A percentile compares a stretch with the other conserved stretches of the same genome.
These are phyloP conservation scores for Cryptocephalus moraei DNA, from an alignment of 2,888 invertebrate species.

Conservation along the genomic window DNA sequence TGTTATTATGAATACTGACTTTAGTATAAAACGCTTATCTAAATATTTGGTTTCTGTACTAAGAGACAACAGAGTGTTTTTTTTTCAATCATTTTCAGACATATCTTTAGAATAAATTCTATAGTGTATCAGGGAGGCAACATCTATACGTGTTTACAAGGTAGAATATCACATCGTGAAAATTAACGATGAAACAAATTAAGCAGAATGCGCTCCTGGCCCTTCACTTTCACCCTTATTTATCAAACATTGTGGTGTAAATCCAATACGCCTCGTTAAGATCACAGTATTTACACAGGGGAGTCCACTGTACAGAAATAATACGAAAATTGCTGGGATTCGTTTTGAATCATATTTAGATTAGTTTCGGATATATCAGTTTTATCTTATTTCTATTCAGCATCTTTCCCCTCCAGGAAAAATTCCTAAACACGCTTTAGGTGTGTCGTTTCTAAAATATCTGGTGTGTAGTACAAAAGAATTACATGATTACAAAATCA, in stretches of 20 bases:
- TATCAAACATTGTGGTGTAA: neutral
- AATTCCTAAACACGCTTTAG: no score
- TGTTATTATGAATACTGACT: constrained; percentile 21
- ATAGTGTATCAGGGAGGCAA: constrained; percentile 23
- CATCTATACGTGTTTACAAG: constrained; percentile 21
- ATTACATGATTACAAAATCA: no score
- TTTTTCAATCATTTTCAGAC: neutral
- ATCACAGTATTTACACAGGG: constrained; percentile 14
- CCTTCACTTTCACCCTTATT: no score
- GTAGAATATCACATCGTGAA: constrained; percentile 8
- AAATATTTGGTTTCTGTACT: constrained; percentile 20
- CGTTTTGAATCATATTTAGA: neutral
- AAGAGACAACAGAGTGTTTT: constrained; percentile 17
- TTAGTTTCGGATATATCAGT: neutral
- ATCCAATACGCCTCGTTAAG: constrained; percentile 9
- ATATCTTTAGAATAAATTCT: constrained; percentile 23
- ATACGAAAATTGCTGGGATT: neutral
- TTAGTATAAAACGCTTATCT: constrained; percentile 22
- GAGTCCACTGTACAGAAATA: neutral
- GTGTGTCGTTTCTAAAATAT: no score
- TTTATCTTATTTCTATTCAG: neutral
- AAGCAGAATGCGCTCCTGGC: no score
- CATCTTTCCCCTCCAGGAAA: neutral
- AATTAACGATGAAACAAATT: constrained; percentile 8
- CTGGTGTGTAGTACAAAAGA: no score